Percentiles rank a stretch among this genome's conserved stretches.
Evolutionary conservation across 1,140 invertebrate genomes (phyloP).

Genomic region (Euura saliciscinereae): DNA sequence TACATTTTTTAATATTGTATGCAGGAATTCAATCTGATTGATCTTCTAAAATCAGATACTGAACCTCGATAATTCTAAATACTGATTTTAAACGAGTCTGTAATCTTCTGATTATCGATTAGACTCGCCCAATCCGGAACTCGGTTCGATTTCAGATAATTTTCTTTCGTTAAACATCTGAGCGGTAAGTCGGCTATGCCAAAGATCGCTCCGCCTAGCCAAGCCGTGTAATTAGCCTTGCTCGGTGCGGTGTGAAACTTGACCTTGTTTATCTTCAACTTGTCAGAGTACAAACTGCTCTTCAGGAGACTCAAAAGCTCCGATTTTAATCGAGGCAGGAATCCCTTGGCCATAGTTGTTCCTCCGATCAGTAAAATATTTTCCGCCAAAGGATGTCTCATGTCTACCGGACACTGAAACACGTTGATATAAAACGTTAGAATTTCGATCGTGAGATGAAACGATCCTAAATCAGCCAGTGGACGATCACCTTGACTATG

Average conservation of each 20-base stretch:
- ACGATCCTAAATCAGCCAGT: conserved; percentile 21
- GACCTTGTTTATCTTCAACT: conserved; percentile 71
- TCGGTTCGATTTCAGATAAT: conserved; percentile 70
- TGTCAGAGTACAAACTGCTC: conserved; percentile 68
- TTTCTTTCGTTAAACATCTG: conserved; percentile 76
- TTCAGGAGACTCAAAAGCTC: conserved; percentile 75
- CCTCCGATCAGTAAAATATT: conserved; percentile 88
- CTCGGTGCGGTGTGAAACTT: conserved; percentile 80
- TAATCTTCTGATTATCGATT: conserved; percentile 62
- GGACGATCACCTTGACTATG: conserved; percentile 69
- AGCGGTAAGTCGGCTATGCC: conserved; percentile 80
- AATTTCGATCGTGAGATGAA: conserved; percentile 5
- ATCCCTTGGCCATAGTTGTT: conserved; percentile 79
- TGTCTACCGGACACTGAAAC: conserved; percentile 78
- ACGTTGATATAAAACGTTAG: conserved; percentile 15
- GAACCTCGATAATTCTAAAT: background rate
- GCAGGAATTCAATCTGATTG: too few species aligned
- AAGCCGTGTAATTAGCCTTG: conserved; percentile 84
- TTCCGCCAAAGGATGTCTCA: conserved; percentile 72
- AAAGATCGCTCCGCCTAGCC: conserved; percentile 87
- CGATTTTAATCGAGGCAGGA: conserved; percentile 73
- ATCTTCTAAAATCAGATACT: too few species aligned
- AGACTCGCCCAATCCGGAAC: conserved; percentile 86
- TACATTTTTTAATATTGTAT: too few species aligned
- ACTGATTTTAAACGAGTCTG: background rate